Evolutionary conservation across 53 echinoderm and acorn worm genomes (phyloP).

Genomic region (Luidia sarsii): DNA sequence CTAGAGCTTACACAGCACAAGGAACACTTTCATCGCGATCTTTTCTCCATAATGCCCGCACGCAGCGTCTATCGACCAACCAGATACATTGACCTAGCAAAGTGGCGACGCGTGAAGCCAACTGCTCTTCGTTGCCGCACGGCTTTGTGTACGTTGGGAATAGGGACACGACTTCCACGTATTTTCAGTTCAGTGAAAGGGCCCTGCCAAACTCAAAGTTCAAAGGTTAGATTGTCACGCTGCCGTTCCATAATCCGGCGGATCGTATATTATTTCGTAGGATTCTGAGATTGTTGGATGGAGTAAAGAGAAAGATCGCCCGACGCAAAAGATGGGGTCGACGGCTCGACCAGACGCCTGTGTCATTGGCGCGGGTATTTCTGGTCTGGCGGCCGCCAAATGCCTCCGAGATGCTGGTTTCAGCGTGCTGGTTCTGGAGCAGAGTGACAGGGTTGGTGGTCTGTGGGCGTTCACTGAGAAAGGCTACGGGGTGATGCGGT

Average conservation of each 20-base stretch:
- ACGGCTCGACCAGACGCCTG: constrained; percentile 65
- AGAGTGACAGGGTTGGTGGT: constrained; percentile 78
- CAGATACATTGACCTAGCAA: too few relatives aligned
- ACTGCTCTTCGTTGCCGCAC: too few relatives aligned
- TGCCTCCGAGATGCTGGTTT: constrained; percentile 79
- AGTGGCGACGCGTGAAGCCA: too few relatives aligned
- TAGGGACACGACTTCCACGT: too few relatives aligned
- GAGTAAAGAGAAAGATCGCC: neutral
- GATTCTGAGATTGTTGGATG: neutral
- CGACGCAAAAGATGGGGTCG: neutral
- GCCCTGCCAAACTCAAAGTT: too few relatives aligned
- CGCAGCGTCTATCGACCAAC: too few relatives aligned
- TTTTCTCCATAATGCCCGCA: too few relatives aligned
- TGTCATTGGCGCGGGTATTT: constrained; percentile 96
- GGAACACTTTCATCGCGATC: too few relatives aligned
- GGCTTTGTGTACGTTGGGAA: too few relatives aligned
- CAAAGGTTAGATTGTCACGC: constrained; percentile 36
- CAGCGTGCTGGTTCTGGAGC: constrained; percentile 73
- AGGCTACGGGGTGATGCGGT: constrained; percentile 92
- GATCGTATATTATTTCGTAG: too few relatives aligned
- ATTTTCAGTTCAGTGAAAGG: too few relatives aligned
- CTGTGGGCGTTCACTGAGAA: constrained; percentile 86
- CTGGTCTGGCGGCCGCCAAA: constrained; percentile 89
- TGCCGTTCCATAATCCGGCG: neutral
- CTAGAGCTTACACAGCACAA: too few relatives aligned